A percentile compares a stretch with the other conserved stretches of the same genome.
These are phyloP conservation scores for Larimichthys crocea DNA, from an alignment of 2,113 vertebrate genomes.

Conservation along the genomic window DNA sequence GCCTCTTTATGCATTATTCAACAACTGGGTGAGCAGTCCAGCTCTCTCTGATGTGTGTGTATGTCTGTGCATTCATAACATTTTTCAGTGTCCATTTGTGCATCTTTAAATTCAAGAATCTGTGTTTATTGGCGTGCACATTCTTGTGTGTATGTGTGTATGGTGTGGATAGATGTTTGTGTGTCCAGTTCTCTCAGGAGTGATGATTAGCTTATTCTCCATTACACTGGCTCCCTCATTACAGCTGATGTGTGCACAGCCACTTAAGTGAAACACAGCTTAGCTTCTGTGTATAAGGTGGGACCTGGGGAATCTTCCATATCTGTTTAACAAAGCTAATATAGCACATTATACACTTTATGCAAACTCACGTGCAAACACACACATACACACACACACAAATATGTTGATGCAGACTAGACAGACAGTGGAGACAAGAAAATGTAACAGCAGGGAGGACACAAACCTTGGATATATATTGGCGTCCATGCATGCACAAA, in stretches of 20 bases:
- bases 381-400: not conserved
- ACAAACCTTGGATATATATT: constrained; percentile 12
- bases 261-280: constrained; percentile 61
- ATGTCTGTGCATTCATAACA: constrained; percentile 21
- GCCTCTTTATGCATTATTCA: constrained; percentile 76
- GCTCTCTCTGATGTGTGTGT: constrained; percentile 31
- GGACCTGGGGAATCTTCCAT: constrained; percentile 56
- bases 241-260: not conserved
- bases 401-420: constrained; percentile 1
- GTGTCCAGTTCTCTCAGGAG: constrained; percentile 51
- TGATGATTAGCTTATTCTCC: constrained; percentile 71
- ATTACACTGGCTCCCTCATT: constrained; percentile 43
- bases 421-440: constrained; percentile 26
- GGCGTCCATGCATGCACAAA: constrained; percentile 13
- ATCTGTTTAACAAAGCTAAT: constrained; percentile 64
- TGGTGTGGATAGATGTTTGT: constrained; percentile 23
- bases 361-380: constrained; percentile 27
- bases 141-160: not conserved
- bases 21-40: constrained; percentile 57
- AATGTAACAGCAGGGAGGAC: constrained; percentile 2
- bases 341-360: constrained; percentile 40
- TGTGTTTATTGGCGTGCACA: not conserved
- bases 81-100: constrained; percentile 37
- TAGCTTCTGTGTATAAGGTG: constrained; percentile 39
- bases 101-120: constrained; percentile 15